Base-by-base conservation (phyloP, 2,113 vertebrate genomes). In the Nerophis lumbriciformis region DNA sequence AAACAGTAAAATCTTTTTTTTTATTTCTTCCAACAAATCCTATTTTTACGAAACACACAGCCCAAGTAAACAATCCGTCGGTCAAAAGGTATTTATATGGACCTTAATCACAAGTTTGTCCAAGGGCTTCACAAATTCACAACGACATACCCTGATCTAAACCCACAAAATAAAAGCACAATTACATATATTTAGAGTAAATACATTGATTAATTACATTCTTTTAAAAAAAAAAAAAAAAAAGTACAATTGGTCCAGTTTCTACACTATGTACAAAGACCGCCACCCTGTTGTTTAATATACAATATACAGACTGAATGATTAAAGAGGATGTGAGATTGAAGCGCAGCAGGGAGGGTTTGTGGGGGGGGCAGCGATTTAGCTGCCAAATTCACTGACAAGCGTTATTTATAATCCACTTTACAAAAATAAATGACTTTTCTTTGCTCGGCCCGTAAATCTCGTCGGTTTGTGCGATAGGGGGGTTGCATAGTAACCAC, bases 181-280 rank as follows among this genome's bases (percentile, higher is more conserved):
- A 66, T 75, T 74, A 76, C 73, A 79, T 68, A 48, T 42, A 69
- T 69, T 77, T 61, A 60, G 66, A 79, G 66, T 79, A 77, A 82
- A 72, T 13, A 65, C 76, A 76, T 74, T 63, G 14, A 73, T 84
- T 72, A 70, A 81, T 72, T 79, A 79, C 68, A 83, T 64, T 72
- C 51, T 80, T 53, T 58, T 53, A n/a, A 75, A 63, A 9, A 38
- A 48, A 35, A 15, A 48, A 35, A 15, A 39, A 82, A 76, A 86
- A 87, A 85, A 75, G 55, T 61, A 61, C 59, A 61, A 58, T 58
- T 51, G 42, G 42, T 62, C 48, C 64, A 4, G 47, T 83, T 83
- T 79, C 89, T 91, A 90, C 60, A 80, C 87, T 86, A 84, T 91
- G 83, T 91, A 90, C 87, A 89, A 83, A 84, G 69, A 83, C 76